Evolutionary conservation across 2,113 vertebrate genomes (phyloP), one percentile per base, ranked within the genome.

Genomic region (Cairina moschata): DNA sequence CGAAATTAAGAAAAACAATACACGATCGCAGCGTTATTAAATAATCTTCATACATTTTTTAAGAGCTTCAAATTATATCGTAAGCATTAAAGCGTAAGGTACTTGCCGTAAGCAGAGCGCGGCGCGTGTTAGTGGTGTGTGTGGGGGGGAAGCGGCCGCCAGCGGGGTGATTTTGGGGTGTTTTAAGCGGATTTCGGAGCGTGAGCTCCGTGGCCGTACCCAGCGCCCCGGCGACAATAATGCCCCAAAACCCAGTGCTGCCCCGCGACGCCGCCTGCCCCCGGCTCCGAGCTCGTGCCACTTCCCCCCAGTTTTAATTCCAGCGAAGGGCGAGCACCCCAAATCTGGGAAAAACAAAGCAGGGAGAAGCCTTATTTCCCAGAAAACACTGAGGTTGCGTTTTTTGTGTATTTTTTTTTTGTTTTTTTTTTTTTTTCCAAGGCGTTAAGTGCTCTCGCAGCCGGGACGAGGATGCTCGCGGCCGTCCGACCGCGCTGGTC

Each of bases 51-150:
- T 93, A 93, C 95, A 77, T 72, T 88, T 94, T 40, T 94, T 91
- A 97, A 97, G 96, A 97, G 96, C 77, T 79, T 94, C 91, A 93
- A 95, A 96, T 29, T 62, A 89, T 78, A 89, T 58, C 3, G 31
- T 96, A 86, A 97, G 97, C 85, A 68, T 96, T 91, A 93, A 96
- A 97, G 97, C 91, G 28, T 55, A 88, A 94, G 84, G 68, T 90
- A 95, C 86, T 50, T 79, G 86, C 81, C 84, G 63, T 81, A 63
- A 91, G 80, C 86, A 93, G 73, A 97, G 86, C 81, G 34, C 21
- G 36, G 88, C 34, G 90, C 69, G 38, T 91, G 91, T 98, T 97
- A 97, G 97, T 87, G 56, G 85, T 82, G 93, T 40, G 46, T 48
- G 44, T 17, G 15, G 42, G 91, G 86, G 83, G 74, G 62, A 38